These are phyloP conservation scores for Seriola quinqueradiata DNA, from an alignment of 2,113 vertebrate species.

Conservation along the genomic window DNA sequence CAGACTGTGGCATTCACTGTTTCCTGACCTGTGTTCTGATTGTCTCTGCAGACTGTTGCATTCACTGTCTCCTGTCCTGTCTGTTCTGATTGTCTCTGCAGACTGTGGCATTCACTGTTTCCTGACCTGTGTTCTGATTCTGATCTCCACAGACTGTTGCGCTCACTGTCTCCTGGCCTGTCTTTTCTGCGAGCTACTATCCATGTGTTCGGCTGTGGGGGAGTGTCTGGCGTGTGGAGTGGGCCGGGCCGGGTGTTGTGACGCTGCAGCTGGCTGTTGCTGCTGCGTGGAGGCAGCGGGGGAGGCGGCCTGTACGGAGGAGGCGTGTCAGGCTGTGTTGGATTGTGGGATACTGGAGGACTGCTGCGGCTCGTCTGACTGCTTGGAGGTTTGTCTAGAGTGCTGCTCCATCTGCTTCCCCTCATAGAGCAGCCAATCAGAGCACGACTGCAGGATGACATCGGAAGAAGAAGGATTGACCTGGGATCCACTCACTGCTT, in stretches of 20 bases:
- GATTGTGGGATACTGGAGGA: constrained; percentile 85
- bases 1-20: too few species aligned
- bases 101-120: not conserved
- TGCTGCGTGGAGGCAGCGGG: constrained; percentile 75
- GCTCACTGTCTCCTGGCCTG: constrained; percentile 86
- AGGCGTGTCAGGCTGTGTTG: constrained; percentile 72
- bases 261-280: constrained; percentile 40
- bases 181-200: constrained; percentile 86
- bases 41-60: not conserved
- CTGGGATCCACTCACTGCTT: too few species aligned
- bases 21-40: too few species aligned
- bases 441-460: not conserved
- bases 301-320: constrained; percentile 74
- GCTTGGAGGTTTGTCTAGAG: constrained; percentile 87
- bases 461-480: not conserved
- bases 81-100: not conserved
- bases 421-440: constrained; percentile 65
- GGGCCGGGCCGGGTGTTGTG: constrained; percentile 68
- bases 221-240: constrained; percentile 82
- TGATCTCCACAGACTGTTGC: constrained; percentile 84
- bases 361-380: constrained; percentile 86
- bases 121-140: not conserved
- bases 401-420: constrained; percentile 89
- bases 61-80: constrained; percentile 16
- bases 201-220: constrained; percentile 81